Percentiles rank a stretch among this genome's conserved stretches.
Conservation (phyloP, 2,113 vertebrate genomes). For the Anoplopoma fimbria region DNA sequence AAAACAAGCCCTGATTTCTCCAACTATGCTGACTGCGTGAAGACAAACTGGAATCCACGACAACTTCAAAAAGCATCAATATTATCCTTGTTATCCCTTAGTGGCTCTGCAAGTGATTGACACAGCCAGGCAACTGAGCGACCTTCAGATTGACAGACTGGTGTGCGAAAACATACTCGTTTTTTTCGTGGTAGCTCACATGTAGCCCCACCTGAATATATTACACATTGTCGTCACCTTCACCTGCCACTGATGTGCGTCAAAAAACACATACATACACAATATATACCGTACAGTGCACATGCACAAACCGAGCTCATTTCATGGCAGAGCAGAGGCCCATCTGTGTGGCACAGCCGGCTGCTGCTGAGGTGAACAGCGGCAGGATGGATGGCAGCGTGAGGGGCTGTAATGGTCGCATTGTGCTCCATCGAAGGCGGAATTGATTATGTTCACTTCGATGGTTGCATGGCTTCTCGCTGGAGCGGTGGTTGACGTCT, state of each 20-base stretch:
- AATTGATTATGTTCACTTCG: constrained; percentile 74
- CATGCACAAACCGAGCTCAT: constrained; percentile 46
- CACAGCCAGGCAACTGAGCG: constrained; percentile 16
- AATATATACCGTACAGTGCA: neutral
- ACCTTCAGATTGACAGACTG: constrained; percentile 62
- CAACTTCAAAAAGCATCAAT: constrained; percentile 46
- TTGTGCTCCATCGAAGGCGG: constrained; percentile 68
- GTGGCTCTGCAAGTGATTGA: constrained; percentile 36
- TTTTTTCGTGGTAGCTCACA: constrained; percentile 31
- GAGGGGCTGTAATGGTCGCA: constrained; percentile 57
- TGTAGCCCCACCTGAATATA: constrained; percentile 33
- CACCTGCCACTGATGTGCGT: constrained; percentile 26
- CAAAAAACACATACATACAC: constrained; percentile 10
- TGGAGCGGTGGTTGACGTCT: constrained; percentile 47
- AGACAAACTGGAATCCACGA: constrained; percentile 37
- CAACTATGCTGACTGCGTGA: constrained; percentile 28
- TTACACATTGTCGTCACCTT: constrained; percentile 46
- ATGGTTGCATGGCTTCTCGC: constrained; percentile 55
- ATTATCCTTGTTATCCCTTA: constrained; percentile 55
- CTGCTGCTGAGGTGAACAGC: constrained; percentile 45
- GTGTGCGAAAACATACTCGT: constrained; percentile 4
- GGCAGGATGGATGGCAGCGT: constrained; percentile 59
- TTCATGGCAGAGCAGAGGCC: constrained; percentile 77
- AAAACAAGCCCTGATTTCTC: constrained; percentile 52
- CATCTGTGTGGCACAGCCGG: constrained; percentile 68